Evolutionary conservation across 2,113 vertebrate genomes (phyloP), one percentile per base, ranked within the genome.

Genomic region (Apodemus sylvaticus): DNA sequence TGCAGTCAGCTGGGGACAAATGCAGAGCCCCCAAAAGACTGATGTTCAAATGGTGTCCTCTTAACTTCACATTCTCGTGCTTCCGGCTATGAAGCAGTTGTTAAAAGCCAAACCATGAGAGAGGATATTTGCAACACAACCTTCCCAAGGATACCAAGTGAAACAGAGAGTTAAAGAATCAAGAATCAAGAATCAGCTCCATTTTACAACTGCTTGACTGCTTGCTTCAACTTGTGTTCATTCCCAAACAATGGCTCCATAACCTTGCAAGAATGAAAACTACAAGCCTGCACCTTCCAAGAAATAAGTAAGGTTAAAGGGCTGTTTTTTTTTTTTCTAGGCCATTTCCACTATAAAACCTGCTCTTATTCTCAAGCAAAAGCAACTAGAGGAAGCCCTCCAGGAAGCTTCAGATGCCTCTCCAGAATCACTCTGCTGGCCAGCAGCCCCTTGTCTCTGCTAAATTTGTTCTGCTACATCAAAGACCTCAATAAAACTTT

Each of bases 161-260:
- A 94, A 88, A 16, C 19, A 82, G 66, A 71, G 89, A 95, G 62
- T 86, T 95, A 74, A 93, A 95, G 95, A n/a, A 48, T 82, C 96
- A n/a, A n/a, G n/a, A 93, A 68, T 53, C 76, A 93, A 93, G 31
- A 93, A 10, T 68, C 45, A n/a, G 7, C 22, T 8, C 11, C 58
- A 16, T 73, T 83, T 90, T 79, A 62, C 1, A 36, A 10, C 36
- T 5, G n/a, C 90, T 92, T 1, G 39, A 10, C 36, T 5, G n/a
- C 90, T 92, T 51, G 0, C 58, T 88, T 71, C 82, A 66, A 31
- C 93, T 86, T 26, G 48, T 29, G 22, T 3, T 83, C 55, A 70
- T 88, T 68, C 77, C 70, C 85, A 93, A 62, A 70, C 29, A 92
- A 7, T 91, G 51, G 74, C 45, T 91, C 58, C 39, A 42, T 53